phyloP scores from a whole-genome alignment of 2,113 vertebrate genomes.

The Erpornis zantholeuca region DNA sequence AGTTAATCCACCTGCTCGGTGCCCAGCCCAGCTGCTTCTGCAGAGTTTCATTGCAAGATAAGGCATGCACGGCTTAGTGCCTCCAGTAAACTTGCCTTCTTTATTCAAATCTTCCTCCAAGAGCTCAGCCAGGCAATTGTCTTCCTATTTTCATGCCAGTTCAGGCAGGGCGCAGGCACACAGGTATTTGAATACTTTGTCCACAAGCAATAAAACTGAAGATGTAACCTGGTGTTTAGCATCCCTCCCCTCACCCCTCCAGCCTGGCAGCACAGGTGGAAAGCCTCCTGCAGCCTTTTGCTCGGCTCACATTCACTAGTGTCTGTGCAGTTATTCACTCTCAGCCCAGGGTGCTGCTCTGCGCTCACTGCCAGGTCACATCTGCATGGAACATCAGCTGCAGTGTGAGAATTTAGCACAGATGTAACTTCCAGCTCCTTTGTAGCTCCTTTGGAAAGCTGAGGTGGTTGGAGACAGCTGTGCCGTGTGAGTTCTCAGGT shows the following conservation, averaged over 20 bases:
- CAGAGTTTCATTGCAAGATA: not conserved
- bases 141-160: not conserved
- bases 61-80: not conserved
- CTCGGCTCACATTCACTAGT: fast-evolving
- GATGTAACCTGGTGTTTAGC: not conserved
- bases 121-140: not conserved
- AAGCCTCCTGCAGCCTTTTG: not conserved
- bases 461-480: not conserved
- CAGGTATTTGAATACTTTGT: not conserved
- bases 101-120: slow-evolving; percentile 8
- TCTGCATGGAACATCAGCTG: not conserved
- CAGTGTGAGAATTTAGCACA: not conserved
- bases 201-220: not conserved
- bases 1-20: slow-evolving; percentile 50
- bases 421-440: not conserved
- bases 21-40: not conserved
- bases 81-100: not conserved
- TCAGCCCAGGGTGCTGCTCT: not conserved
- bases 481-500: not conserved
- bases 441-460: not conserved
- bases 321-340: not conserved
- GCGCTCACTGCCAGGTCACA: not conserved
- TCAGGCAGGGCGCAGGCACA: not conserved
- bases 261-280: not conserved
- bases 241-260: not conserved